Base-by-base conservation (phyloP, 2,888 invertebrate genomes). In the Iphiclides podalirius region DNA sequence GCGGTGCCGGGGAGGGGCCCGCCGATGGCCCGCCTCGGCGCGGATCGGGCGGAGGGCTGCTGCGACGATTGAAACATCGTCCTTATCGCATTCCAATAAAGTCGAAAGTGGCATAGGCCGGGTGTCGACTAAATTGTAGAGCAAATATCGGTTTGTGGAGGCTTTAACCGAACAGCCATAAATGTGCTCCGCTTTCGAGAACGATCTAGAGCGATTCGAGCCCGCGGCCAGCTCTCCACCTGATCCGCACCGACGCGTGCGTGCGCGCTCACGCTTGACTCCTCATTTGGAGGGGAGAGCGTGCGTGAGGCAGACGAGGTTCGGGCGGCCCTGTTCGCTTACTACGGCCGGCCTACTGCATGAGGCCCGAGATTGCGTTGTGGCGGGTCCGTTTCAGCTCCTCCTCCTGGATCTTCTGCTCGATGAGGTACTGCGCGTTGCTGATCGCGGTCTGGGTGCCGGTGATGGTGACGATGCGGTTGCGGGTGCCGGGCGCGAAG, bases 401-500 rank as follows among this genome's bases (percentile, higher is more conserved):
- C 91, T 98, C 98, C 90, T 98, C 97, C 85, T 93, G 94, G 86
- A 98, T 96, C 90, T 96, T 95, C 91, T 97, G 97, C 90, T 98
- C 96, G 90, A 98, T 98, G 90, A 98, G 93, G 91, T 93, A 96
- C 85, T 96, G 95, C 82, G 98, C 98, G 85, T 94, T 95, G 82
- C 92, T 92, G 89, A 98, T 97, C 89, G 96, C 94, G 85, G 93
- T 93, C 73, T 94, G 92, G 73, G 93, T 93, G 86, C 98, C 98
- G 72, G 95, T 94, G 89, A 98, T 97, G 85, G 98, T 97, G 65
- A 98, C 98, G 89, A 98, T 96, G 78, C 98, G 95, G 91, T 98
- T 98, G 84, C 97, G 94, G 64, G 98, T 98, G 87, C 98, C 98
- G 63, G 98, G 98, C 72, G 97, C 96, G 91, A 96, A 98, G 75